Evolutionary conservation across 2,797 vertebrate genomes (phyloP).

Genomic region (Danio albolineatus): DNA sequence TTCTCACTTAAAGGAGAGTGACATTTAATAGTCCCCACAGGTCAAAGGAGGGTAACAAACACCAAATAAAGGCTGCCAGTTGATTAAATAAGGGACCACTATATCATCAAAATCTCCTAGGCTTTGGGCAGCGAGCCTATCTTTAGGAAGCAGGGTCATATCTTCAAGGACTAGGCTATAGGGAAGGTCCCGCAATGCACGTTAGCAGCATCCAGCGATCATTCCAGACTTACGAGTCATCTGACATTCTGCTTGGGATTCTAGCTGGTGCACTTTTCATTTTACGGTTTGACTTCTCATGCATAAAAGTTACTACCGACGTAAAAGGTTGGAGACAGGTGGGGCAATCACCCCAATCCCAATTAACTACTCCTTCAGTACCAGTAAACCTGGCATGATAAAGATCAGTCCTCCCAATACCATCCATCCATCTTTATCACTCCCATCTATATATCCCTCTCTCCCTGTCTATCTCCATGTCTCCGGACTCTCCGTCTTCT

Average conservation of each 20-base stretch:
- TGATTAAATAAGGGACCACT: constrained; percentile 68
- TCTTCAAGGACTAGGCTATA: constrained; percentile 48
- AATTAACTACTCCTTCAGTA: constrained; percentile 44
- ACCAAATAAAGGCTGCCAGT: constrained; percentile 77
- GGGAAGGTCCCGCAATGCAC: constrained; percentile 19
- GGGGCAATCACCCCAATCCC: constrained; percentile 43
- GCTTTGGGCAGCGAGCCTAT: constrained; percentile 43
- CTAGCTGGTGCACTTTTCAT: background rate
- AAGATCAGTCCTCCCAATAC: constrained; percentile 35
- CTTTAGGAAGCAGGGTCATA: constrained; percentile 52
- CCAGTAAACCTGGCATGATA: constrained; percentile 46
- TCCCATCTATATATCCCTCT: constrained; percentile 38
- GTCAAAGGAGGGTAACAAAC: constrained; percentile 81
- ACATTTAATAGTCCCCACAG: constrained; percentile 83
- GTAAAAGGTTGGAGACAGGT: constrained; percentile 48
- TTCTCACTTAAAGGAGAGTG: constrained; percentile 78
- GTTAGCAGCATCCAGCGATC: constrained; percentile 20
- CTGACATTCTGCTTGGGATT: constrained; percentile 20
- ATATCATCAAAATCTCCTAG: constrained; percentile 63
- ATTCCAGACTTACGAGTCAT: constrained; percentile 21
- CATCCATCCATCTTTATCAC: constrained; percentile 36
- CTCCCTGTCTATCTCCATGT: background rate
- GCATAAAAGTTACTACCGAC: constrained; percentile 44
- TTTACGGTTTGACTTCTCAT: constrained; percentile 46
- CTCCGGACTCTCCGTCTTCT: constrained; percentile 10